Percentiles rank a stretch among this genome's conserved stretches.
These are phyloP conservation scores for Microplitis demolitor DNA, from an alignment of 1,140 invertebrate genomes.

Conservation along the genomic window DNA sequence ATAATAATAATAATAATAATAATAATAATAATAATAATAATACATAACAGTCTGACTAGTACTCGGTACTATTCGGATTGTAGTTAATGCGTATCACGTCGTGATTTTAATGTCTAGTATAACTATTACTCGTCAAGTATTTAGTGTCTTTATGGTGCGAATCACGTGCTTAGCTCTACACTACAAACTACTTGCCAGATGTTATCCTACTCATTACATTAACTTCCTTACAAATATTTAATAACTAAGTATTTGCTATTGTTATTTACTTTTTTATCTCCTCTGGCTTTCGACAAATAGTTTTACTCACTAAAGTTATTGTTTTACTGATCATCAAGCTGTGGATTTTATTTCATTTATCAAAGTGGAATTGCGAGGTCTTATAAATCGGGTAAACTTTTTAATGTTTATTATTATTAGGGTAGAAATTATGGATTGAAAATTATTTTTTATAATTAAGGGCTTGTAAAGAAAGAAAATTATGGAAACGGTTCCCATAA, in stretches of 20 bases:
- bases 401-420: too few relatives aligned
- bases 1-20: not conserved
- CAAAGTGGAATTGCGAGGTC: too few relatives aligned
- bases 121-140: not conserved
- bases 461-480: too few relatives aligned
- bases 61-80: too few relatives aligned
- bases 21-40: not conserved
- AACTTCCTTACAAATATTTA: not conserved
- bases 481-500: too few relatives aligned
- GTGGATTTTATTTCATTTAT: too few relatives aligned
- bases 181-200: slow-evolving; percentile 4
- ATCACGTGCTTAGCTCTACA: not conserved
- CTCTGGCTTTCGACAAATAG: not conserved
- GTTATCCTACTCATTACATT: not conserved
- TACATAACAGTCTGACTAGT: not conserved
- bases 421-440: too few relatives aligned
- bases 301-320: not conserved
- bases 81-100: slow-evolving; percentile 25
- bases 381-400: too few relatives aligned
- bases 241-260: not conserved
- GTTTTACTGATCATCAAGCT: too few relatives aligned
- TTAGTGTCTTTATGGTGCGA: slow-evolving; percentile 22
- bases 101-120: slow-evolving; percentile 20
- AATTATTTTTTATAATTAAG: too few relatives aligned
- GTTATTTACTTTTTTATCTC: too few relatives aligned